Evolutionary conservation across 2,113 vertebrate species (phyloP).

Genomic region (Microtus montanus): DNA sequence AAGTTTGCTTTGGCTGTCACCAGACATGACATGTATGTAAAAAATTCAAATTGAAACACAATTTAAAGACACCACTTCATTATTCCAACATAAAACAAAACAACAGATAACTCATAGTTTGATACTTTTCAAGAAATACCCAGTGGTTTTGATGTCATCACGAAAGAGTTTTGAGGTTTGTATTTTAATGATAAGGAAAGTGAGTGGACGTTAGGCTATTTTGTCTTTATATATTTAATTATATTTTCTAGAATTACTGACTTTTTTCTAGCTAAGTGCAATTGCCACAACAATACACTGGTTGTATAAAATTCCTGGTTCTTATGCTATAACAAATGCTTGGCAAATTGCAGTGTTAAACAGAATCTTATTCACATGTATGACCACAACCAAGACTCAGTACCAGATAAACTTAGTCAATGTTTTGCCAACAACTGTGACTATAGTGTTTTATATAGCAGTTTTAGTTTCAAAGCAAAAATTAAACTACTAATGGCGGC

Average conservation of each 20-base stretch:
- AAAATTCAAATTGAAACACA: conserved; percentile 39
- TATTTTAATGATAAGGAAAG: conserved; percentile 31
- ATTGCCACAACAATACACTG: background rate
- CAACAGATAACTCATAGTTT: background rate
- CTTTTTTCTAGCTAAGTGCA: background rate
- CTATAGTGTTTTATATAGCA: background rate
- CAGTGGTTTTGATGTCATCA: background rate
- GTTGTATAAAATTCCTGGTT: conserved; percentile 27
- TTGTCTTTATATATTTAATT: background rate
- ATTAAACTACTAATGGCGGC: background rate
- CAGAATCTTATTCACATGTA: background rate
- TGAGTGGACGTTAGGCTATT: background rate
- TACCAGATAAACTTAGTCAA: background rate
- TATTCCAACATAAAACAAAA: conserved; percentile 1
- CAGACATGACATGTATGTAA: conserved; percentile 37
- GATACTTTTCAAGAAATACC: conserved; percentile 18
- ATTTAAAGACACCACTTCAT: background rate
- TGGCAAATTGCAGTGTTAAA: background rate
- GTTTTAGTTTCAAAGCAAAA: background rate
- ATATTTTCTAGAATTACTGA: background rate
- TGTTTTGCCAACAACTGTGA: conserved; percentile 4
- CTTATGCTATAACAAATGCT: background rate
- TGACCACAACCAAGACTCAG: background rate
- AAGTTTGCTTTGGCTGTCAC: conserved; percentile 40
- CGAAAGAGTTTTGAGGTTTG: background rate